phyloP scores from a whole-genome alignment of 2,113 vertebrate genomes.

The Ifrita kowaldi region DNA sequence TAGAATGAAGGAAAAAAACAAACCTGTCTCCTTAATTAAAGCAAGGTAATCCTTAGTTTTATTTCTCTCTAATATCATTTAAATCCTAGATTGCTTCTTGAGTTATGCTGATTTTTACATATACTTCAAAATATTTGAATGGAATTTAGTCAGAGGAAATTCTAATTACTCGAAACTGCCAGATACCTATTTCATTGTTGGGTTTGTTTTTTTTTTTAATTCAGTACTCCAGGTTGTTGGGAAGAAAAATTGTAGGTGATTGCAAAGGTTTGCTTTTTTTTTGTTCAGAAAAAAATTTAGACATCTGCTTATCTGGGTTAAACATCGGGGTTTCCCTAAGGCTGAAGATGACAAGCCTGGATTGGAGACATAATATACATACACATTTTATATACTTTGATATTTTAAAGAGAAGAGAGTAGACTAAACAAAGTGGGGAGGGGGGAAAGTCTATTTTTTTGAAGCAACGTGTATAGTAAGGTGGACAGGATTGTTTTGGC shows the following conservation, averaged over 20 bases:
- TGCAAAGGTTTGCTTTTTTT: constrained; percentile 41
- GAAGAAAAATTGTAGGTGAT: constrained; percentile 50
- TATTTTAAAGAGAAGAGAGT: not conserved
- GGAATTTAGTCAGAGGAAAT: constrained; percentile 60
- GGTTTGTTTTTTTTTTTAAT: constrained; percentile 24
- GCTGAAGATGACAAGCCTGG: not conserved
- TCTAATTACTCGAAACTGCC: constrained; percentile 51
- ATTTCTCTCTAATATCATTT: constrained; percentile 1
- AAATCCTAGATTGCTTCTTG: constrained; percentile 49
- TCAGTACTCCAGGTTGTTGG: constrained; percentile 22
- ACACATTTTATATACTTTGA: not conserved
- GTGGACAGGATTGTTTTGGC: not conserved
- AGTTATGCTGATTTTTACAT: constrained; percentile 54
- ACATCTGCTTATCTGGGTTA: not conserved
- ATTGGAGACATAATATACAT: constrained; percentile 17
- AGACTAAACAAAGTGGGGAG: not conserved
- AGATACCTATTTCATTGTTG: constrained; percentile 6
- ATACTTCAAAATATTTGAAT: constrained; percentile 55
- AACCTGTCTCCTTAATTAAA: not conserved
- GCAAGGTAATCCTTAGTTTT: not conserved
- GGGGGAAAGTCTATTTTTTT: accelerated
- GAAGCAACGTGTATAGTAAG: not conserved
- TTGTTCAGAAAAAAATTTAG: not conserved
- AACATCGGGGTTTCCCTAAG: not conserved
- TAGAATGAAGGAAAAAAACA: not conserved